These are phyloP conservation scores for Acholoe squamosa DNA, from an alignment of 2,888 invertebrate genomes.

Conservation along the genomic window DNA sequence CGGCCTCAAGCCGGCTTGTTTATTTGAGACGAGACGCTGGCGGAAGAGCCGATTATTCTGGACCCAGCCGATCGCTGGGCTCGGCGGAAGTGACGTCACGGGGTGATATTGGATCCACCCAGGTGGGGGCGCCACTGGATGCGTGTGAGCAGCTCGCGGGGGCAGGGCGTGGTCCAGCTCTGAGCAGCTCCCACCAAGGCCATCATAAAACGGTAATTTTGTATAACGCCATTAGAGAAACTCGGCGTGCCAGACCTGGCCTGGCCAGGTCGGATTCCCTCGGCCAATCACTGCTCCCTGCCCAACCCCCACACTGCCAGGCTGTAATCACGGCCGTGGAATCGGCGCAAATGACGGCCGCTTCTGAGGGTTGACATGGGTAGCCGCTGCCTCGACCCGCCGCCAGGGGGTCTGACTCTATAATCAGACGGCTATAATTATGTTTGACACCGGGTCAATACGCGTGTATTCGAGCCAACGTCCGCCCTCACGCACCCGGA, in stretches of 20 bases:
- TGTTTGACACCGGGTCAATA: conserved; percentile 53
- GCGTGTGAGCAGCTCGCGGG: neutral
- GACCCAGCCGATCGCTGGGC: neutral
- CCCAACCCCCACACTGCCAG: neutral
- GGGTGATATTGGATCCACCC: neutral
- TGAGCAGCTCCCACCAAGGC: neutral
- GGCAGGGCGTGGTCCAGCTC: neutral
- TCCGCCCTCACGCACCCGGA: neutral
- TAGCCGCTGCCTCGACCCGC: conserved; percentile 15
- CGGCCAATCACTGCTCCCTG: conserved; percentile 31
- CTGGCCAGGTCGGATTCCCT: neutral
- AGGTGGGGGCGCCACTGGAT: conserved; percentile 17
- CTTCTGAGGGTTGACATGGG: conserved; percentile 37
- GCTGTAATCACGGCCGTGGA: conserved; percentile 28
- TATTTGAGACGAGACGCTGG: neutral
- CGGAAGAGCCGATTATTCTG: neutral
- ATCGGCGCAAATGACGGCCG: conserved; percentile 53
- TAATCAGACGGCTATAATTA: conserved; percentile 55
- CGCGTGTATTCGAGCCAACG: conserved; percentile 1
- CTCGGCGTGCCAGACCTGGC: neutral
- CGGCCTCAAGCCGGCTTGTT: no score
- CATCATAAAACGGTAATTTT: conserved; percentile 33
- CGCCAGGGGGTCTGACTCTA: conserved; percentile 2
- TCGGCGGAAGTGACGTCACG: neutral
- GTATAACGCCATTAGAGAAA: conserved; percentile 18